These are phyloP conservation scores for Loris lydekkerianus DNA, from an alignment of 2,797 vertebrate genomes.

Conservation along the genomic window DNA sequence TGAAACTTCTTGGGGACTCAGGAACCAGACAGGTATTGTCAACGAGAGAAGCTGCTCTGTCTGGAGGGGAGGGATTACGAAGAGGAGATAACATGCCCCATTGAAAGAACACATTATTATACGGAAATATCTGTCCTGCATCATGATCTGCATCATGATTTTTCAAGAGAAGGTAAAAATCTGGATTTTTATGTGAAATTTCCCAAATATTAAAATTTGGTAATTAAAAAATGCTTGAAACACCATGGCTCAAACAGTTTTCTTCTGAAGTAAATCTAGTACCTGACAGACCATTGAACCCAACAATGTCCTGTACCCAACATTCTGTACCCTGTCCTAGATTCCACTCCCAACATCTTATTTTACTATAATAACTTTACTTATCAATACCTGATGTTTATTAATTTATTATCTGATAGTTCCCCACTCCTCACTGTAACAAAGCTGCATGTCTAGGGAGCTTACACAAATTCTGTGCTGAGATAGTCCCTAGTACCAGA, in stretches of 20 bases:
- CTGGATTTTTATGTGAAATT: not conserved
- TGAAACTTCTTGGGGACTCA: slow-evolving; percentile 50
- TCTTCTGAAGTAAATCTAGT: slow-evolving; percentile 7
- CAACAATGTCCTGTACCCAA: not conserved
- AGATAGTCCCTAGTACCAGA: not conserved
- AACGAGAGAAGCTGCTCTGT: not conserved
- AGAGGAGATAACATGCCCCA: not conserved
- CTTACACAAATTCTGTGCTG: not conserved
- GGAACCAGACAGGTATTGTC: not conserved
- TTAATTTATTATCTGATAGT: not conserved
- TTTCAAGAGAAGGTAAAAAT: slow-evolving; percentile 47
- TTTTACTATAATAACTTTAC: not conserved
- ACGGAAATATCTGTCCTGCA: not conserved
- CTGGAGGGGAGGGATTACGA: not conserved
- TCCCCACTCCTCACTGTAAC: not conserved
- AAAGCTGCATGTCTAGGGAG: not conserved
- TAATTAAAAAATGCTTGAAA: slow-evolving; percentile 11
- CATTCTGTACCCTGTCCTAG: not conserved
- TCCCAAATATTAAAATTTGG: not conserved
- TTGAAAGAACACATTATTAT: not conserved
- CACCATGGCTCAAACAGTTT: not conserved
- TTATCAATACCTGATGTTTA: not conserved
- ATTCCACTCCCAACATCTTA: not conserved
- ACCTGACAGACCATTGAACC: not conserved
- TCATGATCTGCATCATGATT: slow-evolving; percentile 1